Evolutionary conservation across 1,140 invertebrate genomes (phyloP).

Genomic region (Gryllus bimaculatus): DNA sequence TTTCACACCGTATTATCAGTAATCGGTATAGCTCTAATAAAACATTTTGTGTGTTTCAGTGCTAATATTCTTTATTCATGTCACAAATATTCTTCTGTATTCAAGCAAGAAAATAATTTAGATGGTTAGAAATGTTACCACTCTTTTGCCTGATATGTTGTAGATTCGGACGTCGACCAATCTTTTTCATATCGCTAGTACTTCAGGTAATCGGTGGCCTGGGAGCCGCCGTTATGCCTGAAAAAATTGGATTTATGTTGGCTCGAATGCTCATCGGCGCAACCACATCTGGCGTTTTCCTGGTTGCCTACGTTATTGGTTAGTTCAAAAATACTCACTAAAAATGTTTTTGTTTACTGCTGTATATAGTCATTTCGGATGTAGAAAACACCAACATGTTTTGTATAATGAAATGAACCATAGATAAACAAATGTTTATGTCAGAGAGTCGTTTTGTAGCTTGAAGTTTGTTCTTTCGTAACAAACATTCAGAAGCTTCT

Average conservation of each 20-base stretch:
- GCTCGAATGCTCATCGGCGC: constrained; percentile 60
- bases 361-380: too few species aligned
- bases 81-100: too few species aligned
- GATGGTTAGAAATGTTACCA: not conserved
- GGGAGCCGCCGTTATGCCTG: constrained; percentile 51
- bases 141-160: constrained; percentile 9
- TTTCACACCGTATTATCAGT: too few species aligned
- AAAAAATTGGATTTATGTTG: constrained; percentile 58
- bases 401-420: too few species aligned
- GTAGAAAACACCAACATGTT: too few species aligned
- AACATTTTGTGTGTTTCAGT: not conserved
- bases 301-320: constrained; percentile 71
- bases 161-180: constrained; percentile 60
- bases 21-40: not conserved
- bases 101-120: too few species aligned
- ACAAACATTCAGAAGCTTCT: too few species aligned
- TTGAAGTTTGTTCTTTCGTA: too few species aligned
- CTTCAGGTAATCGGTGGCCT: constrained; percentile 58
- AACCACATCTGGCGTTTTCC: constrained; percentile 63
- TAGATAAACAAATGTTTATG: too few species aligned
- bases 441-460: too few species aligned
- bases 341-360: not conserved
- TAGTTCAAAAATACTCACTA: constrained; percentile 24
- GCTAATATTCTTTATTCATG: not conserved
- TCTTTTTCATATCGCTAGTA: constrained; percentile 60